Conservation (phyloP, 2,888 invertebrate genomes). For the Synanthedon tipuliformis region DNA sequence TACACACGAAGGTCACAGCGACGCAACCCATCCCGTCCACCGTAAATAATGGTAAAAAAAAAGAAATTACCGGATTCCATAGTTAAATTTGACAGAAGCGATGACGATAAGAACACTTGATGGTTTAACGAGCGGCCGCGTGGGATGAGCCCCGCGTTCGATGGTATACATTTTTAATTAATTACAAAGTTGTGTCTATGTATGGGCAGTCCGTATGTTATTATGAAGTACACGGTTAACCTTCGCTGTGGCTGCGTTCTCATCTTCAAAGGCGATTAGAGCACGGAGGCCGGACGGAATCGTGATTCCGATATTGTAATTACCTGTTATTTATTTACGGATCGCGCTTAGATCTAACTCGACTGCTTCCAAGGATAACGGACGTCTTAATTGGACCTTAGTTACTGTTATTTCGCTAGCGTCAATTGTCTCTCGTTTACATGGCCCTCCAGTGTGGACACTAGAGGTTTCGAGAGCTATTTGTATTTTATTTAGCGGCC, state of each 20-base stretch:
- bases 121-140: conserved; percentile 54
- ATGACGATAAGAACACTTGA: conserved; percentile 58
- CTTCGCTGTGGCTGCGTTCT: conserved; percentile 43
- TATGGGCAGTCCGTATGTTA: neutral
- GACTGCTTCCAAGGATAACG: conserved; percentile 49
- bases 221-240: conserved; percentile 15
- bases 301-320: conserved; percentile 64
- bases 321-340: conserved; percentile 59
- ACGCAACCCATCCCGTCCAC: conserved; percentile 37
- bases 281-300: conserved; percentile 41
- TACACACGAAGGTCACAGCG: conserved; percentile 36
- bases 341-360: conserved; percentile 42
- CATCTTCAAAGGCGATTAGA: conserved; percentile 53
- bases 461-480: conserved; percentile 50
- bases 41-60: conserved; percentile 47
- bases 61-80: conserved; percentile 56
- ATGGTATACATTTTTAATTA: conserved; percentile 58
- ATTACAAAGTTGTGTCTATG: conserved; percentile 32
- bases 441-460: conserved; percentile 41
- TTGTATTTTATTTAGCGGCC: conserved; percentile 67
- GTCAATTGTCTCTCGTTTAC: conserved; percentile 50
- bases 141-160: conserved; percentile 50
- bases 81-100: conserved; percentile 64
- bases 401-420: conserved; percentile 51
- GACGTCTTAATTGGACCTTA: conserved; percentile 59